Base-by-base conservation (phyloP, 2,888 invertebrate species). In the Luperina nickerlii region DNA sequence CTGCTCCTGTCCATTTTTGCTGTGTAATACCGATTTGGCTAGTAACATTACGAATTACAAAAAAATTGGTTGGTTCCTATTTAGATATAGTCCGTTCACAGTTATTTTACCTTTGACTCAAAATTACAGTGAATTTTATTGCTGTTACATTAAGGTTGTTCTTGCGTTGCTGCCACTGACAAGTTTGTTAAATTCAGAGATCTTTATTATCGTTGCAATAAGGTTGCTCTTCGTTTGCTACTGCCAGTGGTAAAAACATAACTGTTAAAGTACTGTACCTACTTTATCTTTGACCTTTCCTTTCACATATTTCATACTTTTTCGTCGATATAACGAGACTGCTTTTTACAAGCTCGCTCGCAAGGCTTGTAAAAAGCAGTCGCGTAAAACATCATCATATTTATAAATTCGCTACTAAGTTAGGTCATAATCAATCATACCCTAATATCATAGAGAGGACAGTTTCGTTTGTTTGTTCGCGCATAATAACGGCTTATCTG, bases 341-440 rank as follows among this genome's bases (percentile, higher is more conserved):
- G 15, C 1, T 51, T 69, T 45, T 45, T 42, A 38, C 38, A 38
- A 38, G 7, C 38, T 38, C 6, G 38, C 38, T 38, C 6, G 38
- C 38, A 38, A 38, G 38, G 38, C 38, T 6, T 38, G 38, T 38
- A 6, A 38, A 45, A 45, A 45, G 45, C 45, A 45, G 45, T 45
- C 45, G 9, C 45, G 11, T 45, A 45, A 45, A 45, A 45, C 45
- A 45, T 45, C 45, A 45, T 45, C 45, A 45, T 45, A 45, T 45
- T 45, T 48, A 48, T 48, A 13, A 48, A 48, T 48, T 13, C 60
- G 8, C 9, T 63, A 45, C 63, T 62, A 65, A 27, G n/a, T 73
- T 65, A 74, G 32, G 74, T 73, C 63, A 85, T 76, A 62, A 88
- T 86, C 85, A 78, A 79, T 85, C 87, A 87, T 76, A 70, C 18